Evolutionary conservation across 2,888 invertebrate genomes (phyloP).

Genomic region (Metacarcinus magister): DNA sequence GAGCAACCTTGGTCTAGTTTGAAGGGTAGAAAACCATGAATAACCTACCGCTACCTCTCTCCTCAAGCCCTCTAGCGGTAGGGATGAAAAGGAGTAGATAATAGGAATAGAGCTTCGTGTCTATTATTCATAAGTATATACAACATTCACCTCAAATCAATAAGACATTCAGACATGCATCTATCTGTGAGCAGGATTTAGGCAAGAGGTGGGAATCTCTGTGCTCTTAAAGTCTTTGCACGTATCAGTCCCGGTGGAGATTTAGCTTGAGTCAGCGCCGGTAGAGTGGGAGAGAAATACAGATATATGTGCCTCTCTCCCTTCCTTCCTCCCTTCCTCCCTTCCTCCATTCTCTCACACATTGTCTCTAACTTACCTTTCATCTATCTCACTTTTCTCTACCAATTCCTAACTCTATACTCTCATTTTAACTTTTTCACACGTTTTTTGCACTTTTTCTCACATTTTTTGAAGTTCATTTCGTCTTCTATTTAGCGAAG

Average conservation of each 20-base stretch:
- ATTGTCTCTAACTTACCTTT: no score
- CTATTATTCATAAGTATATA: background rate
- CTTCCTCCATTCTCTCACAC: no score
- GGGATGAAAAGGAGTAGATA: background rate
- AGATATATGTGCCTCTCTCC: background rate
- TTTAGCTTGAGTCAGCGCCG: background rate
- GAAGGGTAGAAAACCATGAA: background rate
- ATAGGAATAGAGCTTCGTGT: background rate
- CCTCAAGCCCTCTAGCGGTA: background rate
- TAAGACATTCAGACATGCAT: background rate
- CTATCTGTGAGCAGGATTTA: background rate
- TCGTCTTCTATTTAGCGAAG: background rate
- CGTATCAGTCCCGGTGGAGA: background rate
- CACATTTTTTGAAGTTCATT: no score
- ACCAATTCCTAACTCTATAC: no score
- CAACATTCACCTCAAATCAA: background rate
- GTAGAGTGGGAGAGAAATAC: background rate
- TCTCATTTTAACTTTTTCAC: no score
- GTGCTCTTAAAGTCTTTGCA: background rate
- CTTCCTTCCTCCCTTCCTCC: background rate
- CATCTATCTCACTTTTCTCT: no score
- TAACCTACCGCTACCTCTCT: background rate
- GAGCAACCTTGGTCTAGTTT: background rate
- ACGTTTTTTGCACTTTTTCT: no score
- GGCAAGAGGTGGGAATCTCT: background rate